Conservation (phyloP, 2,888 invertebrate genomes). For the Drosophila siamana region DNA sequence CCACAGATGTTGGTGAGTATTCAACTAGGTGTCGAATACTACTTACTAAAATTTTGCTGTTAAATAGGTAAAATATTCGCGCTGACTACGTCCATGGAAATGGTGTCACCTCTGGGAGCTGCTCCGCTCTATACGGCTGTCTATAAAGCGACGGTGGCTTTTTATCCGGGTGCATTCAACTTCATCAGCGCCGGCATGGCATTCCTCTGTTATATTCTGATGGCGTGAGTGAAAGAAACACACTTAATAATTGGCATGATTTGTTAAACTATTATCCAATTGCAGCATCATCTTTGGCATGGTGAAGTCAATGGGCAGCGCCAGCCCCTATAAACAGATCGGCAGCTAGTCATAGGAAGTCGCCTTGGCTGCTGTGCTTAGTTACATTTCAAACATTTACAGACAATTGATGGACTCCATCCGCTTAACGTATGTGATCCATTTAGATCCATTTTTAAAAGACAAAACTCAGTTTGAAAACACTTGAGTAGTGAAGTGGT, state of each 20-base stretch:
- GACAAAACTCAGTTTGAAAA: slow-evolving; percentile 11
- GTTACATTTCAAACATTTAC: slow-evolving; percentile 42
- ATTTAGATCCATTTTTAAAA: slow-evolving; percentile 28
- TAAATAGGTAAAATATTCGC: slow-evolving; percentile 89
- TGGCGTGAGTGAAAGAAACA: slow-evolving; percentile 86
- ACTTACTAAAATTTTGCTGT: not conserved
- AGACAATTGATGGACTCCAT: slow-evolving; percentile 21
- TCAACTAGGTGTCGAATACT: not conserved
- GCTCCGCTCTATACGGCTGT: slow-evolving; percentile 89
- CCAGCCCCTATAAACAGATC: slow-evolving; percentile 79
- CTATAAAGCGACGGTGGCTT: slow-evolving; percentile 86
- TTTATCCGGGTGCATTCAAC: slow-evolving; percentile 88
- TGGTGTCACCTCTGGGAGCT: slow-evolving; percentile 87
- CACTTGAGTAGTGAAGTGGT: slow-evolving; percentile 53
- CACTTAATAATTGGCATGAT: not conserved
- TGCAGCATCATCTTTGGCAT: slow-evolving; percentile 83
- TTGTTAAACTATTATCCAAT: slow-evolving; percentile 4
- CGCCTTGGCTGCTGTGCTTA: not conserved
- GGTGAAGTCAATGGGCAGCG: slow-evolving; percentile 79
- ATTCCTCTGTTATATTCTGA: slow-evolving; percentile 85
- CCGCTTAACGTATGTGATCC: slow-evolving; percentile 37
- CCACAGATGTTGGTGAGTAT: slow-evolving; percentile 84
- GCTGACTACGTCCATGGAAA: slow-evolving; percentile 89
- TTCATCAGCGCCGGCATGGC: slow-evolving; percentile 87
- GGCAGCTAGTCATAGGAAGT: slow-evolving; percentile 71